These are phyloP conservation scores for Ecliptopera silaceata DNA, from an alignment of 2,888 invertebrate species.

Conservation along the genomic window DNA sequence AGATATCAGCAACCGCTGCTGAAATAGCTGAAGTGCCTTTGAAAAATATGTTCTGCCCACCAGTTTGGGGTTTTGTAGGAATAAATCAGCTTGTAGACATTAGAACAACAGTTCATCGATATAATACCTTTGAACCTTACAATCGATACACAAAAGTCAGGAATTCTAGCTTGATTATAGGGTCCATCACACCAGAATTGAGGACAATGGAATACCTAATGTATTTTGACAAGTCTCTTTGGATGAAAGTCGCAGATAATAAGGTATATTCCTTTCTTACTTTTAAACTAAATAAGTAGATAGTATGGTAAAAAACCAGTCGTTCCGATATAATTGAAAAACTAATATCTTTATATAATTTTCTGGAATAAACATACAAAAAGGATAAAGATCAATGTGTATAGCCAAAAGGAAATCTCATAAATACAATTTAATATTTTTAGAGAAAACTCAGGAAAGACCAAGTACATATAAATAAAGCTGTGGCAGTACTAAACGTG, in stretches of 20 bases:
- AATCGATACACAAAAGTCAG: slow-evolving; percentile 72
- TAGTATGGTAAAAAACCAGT: too few species aligned
- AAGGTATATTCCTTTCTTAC: slow-evolving; percentile 52
- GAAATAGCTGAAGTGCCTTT: slow-evolving; percentile 71
- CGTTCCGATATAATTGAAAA: too few species aligned
- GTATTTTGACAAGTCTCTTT: slow-evolving; percentile 65
- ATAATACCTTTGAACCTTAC: slow-evolving; percentile 77
- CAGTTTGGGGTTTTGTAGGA: slow-evolving; percentile 86
- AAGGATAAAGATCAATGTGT: too few species aligned
- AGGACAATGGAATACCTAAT: slow-evolving; percentile 79
- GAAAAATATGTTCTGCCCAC: slow-evolving; percentile 81
- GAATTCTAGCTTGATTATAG: slow-evolving; percentile 77
- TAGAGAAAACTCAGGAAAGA: slow-evolving; percentile 42
- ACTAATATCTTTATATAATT: too few species aligned
- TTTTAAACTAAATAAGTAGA: too few species aligned
- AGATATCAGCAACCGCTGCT: slow-evolving; percentile 64
- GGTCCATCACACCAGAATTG: slow-evolving; percentile 75
- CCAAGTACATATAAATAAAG: slow-evolving; percentile 52
- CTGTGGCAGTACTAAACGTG: slow-evolving; percentile 68
- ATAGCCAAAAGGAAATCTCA: not conserved
- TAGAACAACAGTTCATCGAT: slow-evolving; percentile 77
- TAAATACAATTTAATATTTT: slow-evolving; percentile 22
- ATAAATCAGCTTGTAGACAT: slow-evolving; percentile 81
- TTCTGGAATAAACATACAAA: too few species aligned
- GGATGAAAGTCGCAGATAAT: slow-evolving; percentile 57